Evolutionary conservation across 2,797 vertebrate genomes (phyloP).

Genomic region (Poeciliopsis infans): DNA sequence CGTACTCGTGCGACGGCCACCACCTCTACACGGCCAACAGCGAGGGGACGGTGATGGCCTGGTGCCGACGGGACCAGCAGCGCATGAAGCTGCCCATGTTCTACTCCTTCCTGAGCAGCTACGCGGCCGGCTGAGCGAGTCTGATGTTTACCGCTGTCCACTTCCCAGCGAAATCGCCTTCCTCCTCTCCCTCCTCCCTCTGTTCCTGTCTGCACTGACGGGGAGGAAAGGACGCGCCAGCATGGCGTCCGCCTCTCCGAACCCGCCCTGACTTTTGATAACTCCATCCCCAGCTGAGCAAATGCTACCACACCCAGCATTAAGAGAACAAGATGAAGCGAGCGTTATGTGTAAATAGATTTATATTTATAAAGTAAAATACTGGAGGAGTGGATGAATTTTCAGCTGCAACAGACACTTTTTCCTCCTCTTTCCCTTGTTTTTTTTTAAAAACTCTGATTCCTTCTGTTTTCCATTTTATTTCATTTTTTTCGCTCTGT

Average conservation of each 20-base stretch:
- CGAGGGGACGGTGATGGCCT: constrained; percentile 95
- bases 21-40: constrained; percentile 97
- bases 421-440: constrained; percentile 28
- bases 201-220: constrained; percentile 34
- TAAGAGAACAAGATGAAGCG: constrained; percentile 49
- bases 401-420: constrained; percentile 69
- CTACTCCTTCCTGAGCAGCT: constrained; percentile 98
- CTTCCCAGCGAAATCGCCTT: constrained; percentile 36
- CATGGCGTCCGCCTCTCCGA: constrained; percentile 69
- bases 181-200: background rate
- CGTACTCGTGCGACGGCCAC: constrained; percentile 96
- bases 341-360: constrained; percentile 68
- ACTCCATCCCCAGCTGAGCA: constrained; percentile 53
- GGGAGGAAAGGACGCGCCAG: constrained; percentile 51
- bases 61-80: constrained; percentile 98
- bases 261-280: constrained; percentile 52
- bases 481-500: constrained; percentile 1
- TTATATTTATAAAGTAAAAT: constrained; percentile 69
- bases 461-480: constrained; percentile 26
- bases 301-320: constrained; percentile 55
- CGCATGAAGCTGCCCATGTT: constrained; percentile 98
- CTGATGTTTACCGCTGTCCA: constrained; percentile 33
- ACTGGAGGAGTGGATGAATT: constrained; percentile 34
- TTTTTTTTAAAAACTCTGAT: constrained; percentile 27
- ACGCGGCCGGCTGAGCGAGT: constrained; percentile 88